Evolutionary conservation across 2,113 vertebrate species (phyloP).

Genomic region (Calidris pugnax): DNA sequence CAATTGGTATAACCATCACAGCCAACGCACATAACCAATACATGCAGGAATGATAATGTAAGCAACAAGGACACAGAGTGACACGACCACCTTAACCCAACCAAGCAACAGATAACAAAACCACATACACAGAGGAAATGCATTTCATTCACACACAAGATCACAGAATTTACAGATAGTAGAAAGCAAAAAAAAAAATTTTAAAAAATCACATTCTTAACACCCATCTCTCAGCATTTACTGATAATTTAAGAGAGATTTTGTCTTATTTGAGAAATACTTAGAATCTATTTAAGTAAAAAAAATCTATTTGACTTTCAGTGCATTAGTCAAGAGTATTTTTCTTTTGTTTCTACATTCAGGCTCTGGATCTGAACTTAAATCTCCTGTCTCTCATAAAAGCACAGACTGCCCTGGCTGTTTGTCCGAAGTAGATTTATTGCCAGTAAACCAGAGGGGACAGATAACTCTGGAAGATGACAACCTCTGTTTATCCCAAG

Average conservation of each 20-base stretch:
- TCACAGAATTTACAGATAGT: background rate
- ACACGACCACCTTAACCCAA: background rate
- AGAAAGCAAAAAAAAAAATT: background rate
- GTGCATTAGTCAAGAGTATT: background rate
- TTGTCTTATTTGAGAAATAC: slow-evolving; percentile 5
- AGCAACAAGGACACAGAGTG: background rate
- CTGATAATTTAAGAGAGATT: background rate
- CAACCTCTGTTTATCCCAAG: background rate
- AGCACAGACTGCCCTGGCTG: background rate
- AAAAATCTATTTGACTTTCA: slow-evolving; percentile 8
- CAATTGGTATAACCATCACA: slow-evolving; percentile 40
- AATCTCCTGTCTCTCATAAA: background rate
- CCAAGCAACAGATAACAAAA: slow-evolving; percentile 8
- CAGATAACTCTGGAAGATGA: background rate
- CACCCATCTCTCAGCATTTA: background rate
- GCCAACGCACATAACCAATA: slow-evolving; percentile 11
- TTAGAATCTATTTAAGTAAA: background rate
- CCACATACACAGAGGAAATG: background rate
- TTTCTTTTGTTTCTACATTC: background rate
- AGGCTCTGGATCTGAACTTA: background rate
- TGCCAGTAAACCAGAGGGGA: background rate
- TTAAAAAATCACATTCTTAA: background rate
- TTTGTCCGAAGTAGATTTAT: background rate
- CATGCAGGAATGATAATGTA: background rate
- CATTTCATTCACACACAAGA: background rate